Evolutionary conservation across 2,888 invertebrate genomes (phyloP).

Genomic region (Aphelenchoides bicaudatus): DNA sequence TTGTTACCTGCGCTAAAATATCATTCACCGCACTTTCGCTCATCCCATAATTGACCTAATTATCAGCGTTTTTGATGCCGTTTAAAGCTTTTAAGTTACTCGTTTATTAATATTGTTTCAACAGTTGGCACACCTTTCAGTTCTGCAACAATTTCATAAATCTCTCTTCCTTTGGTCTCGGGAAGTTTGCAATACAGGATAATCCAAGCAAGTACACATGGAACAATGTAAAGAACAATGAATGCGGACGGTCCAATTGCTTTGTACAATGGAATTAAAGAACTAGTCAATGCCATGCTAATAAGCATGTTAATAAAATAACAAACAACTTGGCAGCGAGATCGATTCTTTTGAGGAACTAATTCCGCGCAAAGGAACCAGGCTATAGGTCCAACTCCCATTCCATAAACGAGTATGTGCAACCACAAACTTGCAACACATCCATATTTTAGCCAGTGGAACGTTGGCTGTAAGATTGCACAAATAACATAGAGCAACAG

Average conservation of each 20-base stretch:
- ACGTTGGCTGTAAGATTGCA: slow-evolving; percentile 32
- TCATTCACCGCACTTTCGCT: too few relatives aligned
- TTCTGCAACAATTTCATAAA: slow-evolving; percentile 35
- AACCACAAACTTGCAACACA: slow-evolving; percentile 36
- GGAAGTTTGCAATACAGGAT: slow-evolving; percentile 33
- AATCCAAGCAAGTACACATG: slow-evolving; percentile 35
- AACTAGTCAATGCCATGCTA: slow-evolving; percentile 31
- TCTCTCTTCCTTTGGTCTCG: slow-evolving; percentile 43
- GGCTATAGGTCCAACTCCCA: slow-evolving; percentile 44
- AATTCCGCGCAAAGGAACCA: slow-evolving; percentile 51
- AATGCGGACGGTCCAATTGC: slow-evolving; percentile 37
- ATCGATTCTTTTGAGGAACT: slow-evolving; percentile 47
- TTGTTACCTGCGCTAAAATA: too few relatives aligned
- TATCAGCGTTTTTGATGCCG: too few relatives aligned
- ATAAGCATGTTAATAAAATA: slow-evolving; percentile 43
- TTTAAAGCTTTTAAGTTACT: too few relatives aligned
- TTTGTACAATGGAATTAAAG: slow-evolving; percentile 41
- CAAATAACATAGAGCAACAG: slow-evolving; percentile 39
- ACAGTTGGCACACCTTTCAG: too few relatives aligned
- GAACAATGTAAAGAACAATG: slow-evolving; percentile 41
- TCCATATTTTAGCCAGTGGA: slow-evolving; percentile 38
- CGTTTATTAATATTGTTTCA: too few relatives aligned
- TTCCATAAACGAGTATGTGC: slow-evolving; percentile 48
- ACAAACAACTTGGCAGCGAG: slow-evolving; percentile 41
- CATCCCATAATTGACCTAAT: too few relatives aligned